Percentiles rank a stretch among this genome's conserved stretches.
Conservation (phyloP, 2,888 invertebrate species). For the Chloroclysta siterata region DNA sequence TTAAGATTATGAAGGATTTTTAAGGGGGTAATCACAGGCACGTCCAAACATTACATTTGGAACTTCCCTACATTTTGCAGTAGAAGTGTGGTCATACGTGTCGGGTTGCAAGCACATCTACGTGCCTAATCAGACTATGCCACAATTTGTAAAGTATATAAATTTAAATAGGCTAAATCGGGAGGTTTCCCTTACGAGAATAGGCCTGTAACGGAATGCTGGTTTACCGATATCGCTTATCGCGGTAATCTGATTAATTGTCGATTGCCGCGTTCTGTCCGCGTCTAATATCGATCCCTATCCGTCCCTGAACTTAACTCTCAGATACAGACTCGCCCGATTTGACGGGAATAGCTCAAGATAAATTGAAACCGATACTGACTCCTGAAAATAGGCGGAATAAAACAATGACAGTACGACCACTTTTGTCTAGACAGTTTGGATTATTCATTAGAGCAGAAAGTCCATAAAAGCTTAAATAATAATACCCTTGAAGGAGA, state of each 20-base stretch:
- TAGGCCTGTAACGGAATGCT: constrained; percentile 53
- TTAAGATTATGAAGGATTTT: too few species aligned
- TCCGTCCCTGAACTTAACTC: constrained; percentile 58
- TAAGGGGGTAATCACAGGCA: too few species aligned
- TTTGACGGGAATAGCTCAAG: constrained; percentile 39
- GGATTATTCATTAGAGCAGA: constrained; percentile 23
- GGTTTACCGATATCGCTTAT: constrained; percentile 64
- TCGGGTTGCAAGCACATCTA: too few species aligned
- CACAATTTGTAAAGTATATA: too few species aligned
- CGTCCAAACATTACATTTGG: too few species aligned
- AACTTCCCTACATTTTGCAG: too few species aligned
- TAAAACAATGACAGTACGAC: constrained; percentile 13
- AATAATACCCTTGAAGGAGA: constrained; percentile 25
- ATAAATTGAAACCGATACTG: constrained; percentile 31
- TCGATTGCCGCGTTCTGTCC: constrained; percentile 56
- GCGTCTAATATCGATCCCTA: constrained; percentile 54
- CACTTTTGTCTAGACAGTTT: constrained; percentile 24
- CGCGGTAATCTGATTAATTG: constrained; percentile 76
- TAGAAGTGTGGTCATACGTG: too few species aligned
- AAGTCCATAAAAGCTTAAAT: constrained; percentile 24
- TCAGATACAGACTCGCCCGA: constrained; percentile 43
- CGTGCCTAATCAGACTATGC: too few species aligned
- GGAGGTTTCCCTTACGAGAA: constrained; percentile 23
- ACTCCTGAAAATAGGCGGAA: constrained; percentile 21
- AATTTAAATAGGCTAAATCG: too few species aligned